Base-by-base conservation (phyloP, 2,888 invertebrate species). In the Drosophila prolongata region DNA sequence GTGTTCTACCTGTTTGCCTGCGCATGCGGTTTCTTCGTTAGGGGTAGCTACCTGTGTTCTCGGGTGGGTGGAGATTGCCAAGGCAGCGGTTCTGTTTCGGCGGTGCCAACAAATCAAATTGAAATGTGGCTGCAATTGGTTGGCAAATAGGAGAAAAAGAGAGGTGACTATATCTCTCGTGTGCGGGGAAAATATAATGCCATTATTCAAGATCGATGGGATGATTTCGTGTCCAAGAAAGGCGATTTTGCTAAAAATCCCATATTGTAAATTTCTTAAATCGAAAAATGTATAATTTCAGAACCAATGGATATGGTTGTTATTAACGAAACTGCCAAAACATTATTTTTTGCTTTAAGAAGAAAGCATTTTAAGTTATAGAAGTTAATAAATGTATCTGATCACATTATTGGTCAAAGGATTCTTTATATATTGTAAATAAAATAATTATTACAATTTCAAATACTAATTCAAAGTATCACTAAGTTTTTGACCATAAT, bases 41-140 rank as follows among this genome's bases (percentile, higher is more conserved):
- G 35, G 72, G 73, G 66, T 56, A 61, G 76, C 62, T 53, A 59
- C 60, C 72, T 72, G 70, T 58, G 53, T 47, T 35, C 37, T 35
- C 24, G 42, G 30, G 73, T 64, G 71, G 71, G 71, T 73, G 71
- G 74, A 72, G 71, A 73, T 65, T 42, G 59, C 37, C 50, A 62
- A 70, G 54, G 71, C 70, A 11, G 42, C 43, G 42, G 59, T 30
- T 6, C 27, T 50, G 46, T 40, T 35, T 57, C 57, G 44, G 55
- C 60, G 70, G 58, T 66, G 87, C 85, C 88, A 87, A 85, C 82
- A 82, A 82, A 82, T 82, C 82, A 82, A 82, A 82, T 82, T 76
- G 72, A 68, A 73, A 79, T 84, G 82, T 85, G 79, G 62, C 79
- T 79, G 72, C 87, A 82, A 82, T 82, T 82, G 82, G 82, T 67